These are phyloP conservation scores for Coecobrya sp. DNA, from an alignment of 2,888 invertebrate genomes.

Conservation along the genomic window DNA sequence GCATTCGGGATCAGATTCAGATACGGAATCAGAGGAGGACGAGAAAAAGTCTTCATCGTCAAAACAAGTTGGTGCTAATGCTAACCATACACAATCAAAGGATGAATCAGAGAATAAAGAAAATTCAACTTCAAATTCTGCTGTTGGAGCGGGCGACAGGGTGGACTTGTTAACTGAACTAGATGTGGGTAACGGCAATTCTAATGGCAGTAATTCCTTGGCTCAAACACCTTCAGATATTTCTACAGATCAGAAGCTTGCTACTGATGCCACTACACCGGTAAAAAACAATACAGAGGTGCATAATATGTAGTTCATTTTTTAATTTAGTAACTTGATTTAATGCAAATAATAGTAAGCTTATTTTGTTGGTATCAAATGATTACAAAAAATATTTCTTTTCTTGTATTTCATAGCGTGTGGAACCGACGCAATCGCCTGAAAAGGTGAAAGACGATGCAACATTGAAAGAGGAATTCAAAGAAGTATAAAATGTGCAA, in stretches of 20 bases:
- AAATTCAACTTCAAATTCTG: slow-evolving; percentile 50
- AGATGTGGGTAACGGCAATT: slow-evolving; percentile 81
- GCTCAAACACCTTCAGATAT: slow-evolving; percentile 31
- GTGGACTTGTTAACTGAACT: slow-evolving; percentile 84
- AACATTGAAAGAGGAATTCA: not conserved
- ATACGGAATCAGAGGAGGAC: slow-evolving; percentile 83
- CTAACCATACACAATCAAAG: slow-evolving; percentile 87
- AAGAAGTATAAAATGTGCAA: not conserved
- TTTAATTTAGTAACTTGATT: no score
- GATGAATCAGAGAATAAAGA: slow-evolving; percentile 64
- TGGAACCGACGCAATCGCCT: not conserved
- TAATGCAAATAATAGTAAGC: no score
- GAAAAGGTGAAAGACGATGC: not conserved
- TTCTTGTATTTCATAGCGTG: not conserved
- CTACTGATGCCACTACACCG: not conserved
- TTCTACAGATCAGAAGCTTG: not conserved
- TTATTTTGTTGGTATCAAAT: no score
- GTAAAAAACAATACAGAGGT: not conserved
- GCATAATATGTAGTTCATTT: not conserved
- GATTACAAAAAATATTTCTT: not conserved
- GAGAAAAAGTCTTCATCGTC: slow-evolving; percentile 87
- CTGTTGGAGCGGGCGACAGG: slow-evolving; percentile 60
- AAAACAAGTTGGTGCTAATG: slow-evolving; percentile 86
- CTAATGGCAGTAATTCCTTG: not conserved
- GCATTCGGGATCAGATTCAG: slow-evolving; percentile 83